Evolutionary conservation across 1,140 invertebrate species (phyloP), one percentile per base, ranked within the genome.

Genomic region (Lineus longissimus): DNA sequence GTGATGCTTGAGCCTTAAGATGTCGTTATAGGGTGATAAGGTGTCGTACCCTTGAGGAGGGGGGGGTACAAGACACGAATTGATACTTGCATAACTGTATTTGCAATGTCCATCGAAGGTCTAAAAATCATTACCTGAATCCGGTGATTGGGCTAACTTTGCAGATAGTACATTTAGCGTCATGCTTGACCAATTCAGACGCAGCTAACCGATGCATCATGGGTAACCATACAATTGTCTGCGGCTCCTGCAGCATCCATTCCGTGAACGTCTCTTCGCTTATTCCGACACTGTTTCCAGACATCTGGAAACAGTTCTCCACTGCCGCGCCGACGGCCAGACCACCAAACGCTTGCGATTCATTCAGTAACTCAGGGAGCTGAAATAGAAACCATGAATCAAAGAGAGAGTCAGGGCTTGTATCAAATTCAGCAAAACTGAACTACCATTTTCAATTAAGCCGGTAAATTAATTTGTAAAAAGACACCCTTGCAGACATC

Each of bases 141-240:
- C 95, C 97, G 66, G 94, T 85, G 62, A 99, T 97, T 17, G 97
- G 97, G 83, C 93, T 97, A 72, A 92, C 89, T 85, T 98, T 98
- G 85, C 97, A 99, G 68, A 97, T 92, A 81, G 96, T 98, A 83
- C 97, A 99, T 82, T 97, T 98, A 54, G 94, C 94, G 84, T 97
- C 93, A 84, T 99, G 97, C 80, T 91, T 73, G n/a, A 76, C 75
- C 73, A 85, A 87, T 84, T 99, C 96, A 0, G 95, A 92, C 0
- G 94, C 93, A 13, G 93, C 91, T 51, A 99, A 81, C 61, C 97
- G 86, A 79, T 99, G 97, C 66, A 99, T 84, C 47, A 99, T 97
- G 6, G 96, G 94, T 62, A 99, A 80, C 97, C 97, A 99, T 15
- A 98, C 94, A 79, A 98, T 88, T 66, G 92, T 95, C 83, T 98